These are phyloP conservation scores for Megalonaias nervosa DNA, from an alignment of 1,140 invertebrate genomes.

Conservation along the genomic window DNA sequence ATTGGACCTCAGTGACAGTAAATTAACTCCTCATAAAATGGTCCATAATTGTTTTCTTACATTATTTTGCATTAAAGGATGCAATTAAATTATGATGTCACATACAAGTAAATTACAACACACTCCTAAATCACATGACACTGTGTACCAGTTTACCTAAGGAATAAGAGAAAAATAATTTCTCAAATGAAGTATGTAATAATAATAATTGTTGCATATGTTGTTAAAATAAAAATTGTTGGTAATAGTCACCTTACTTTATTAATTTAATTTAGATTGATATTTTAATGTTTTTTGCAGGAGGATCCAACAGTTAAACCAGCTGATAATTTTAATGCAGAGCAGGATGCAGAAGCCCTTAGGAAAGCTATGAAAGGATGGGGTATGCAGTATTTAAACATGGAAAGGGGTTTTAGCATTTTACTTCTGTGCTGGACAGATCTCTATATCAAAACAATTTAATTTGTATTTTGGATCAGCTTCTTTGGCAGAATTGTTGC, in stretches of 20 bases:
- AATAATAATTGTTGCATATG: background rate
- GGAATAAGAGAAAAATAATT: too few species aligned
- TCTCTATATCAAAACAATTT: background rate
- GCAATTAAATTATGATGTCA: background rate
- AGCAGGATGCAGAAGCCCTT: conserved; percentile 64
- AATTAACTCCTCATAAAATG: too few species aligned
- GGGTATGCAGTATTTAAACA: conserved; percentile 46
- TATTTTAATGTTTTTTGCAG: conserved; percentile 23
- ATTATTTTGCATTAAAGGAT: too few species aligned
- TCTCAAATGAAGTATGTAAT: too few species aligned
- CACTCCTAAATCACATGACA: too few species aligned
- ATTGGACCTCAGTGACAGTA: too few species aligned
- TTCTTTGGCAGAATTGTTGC: background rate
- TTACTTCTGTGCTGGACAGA: background rate
- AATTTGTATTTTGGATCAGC: background rate
- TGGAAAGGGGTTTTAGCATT: background rate
- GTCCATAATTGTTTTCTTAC: too few species aligned
- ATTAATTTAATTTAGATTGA: background rate
- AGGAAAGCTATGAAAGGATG: conserved; percentile 70
- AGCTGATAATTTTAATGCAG: conserved; percentile 66
- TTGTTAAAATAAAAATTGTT: background rate
- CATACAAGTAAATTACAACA: background rate
- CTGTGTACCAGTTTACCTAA: too few species aligned
- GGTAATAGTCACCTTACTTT: background rate
- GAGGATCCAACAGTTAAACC: conserved; percentile 63